Evolutionary conservation across 2,888 invertebrate genomes (phyloP), one percentile per base, ranked within the genome.

Genomic region (Trichopoda pennipes): DNA sequence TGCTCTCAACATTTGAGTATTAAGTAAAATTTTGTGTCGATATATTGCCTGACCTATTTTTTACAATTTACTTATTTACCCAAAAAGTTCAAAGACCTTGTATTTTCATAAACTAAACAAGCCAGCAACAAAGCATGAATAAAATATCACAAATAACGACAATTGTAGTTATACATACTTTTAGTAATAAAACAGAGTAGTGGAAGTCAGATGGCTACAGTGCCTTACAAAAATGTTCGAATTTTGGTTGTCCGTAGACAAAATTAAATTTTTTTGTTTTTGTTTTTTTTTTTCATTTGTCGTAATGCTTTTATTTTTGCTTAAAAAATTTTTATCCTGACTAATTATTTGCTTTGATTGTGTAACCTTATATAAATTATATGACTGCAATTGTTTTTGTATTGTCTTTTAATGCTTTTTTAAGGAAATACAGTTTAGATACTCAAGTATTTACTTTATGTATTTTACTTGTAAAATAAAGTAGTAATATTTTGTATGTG

Each of bases 31-130:
- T 58, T 69, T 38, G 70, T 64, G 75, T 70, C 69, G 58, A 75
- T 69, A 63, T 47, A 66, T 66, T 80, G 72, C 80, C 28, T 81
- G 80, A 76, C 80, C 80, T 72, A 81, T 72, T 81, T 66, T 70
- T 76, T 60, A 42, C 56, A 64, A 17, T 58, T 35, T 38, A 64
- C 44, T 21, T 66, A 35, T 47, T 70, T 60, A 76, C 42, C 70
- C 60, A 80, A 61, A 60, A 81, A 81, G 80, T 81, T 81, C 76
- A 76, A 72, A 64, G 76, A 81, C 76, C 76, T 68, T 21, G 35
- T 32, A 58, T 38, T 66, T 72, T 72, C 72, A 38, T 70, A 75
- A 66, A 35, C 44, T 42, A 42, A 69, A 56, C 66, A 70, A 14
- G 23, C 38, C 51, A 51, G 32, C 61, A 72, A 66, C 63, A 74